phyloP scores from a whole-genome alignment of 2,797 vertebrate species.

The Pachyuromys duprasi region DNA sequence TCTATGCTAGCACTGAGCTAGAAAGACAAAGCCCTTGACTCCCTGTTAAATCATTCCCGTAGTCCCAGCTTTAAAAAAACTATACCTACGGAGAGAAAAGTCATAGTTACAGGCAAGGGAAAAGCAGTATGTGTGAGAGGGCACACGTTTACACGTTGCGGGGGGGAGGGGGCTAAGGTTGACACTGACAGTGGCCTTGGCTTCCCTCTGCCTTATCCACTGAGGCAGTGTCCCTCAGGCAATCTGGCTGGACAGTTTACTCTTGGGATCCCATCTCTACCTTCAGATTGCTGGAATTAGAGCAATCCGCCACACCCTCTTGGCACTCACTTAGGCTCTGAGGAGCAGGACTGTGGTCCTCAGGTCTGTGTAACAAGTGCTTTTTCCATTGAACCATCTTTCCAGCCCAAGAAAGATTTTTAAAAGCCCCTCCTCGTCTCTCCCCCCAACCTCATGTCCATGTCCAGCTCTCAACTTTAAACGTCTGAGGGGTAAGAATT shows the following conservation, averaged over 20 bases:
- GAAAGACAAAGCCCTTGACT: slow-evolving; percentile 20
- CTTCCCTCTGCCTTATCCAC: neutral
- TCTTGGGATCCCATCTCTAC: neutral
- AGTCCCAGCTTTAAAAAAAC: neutral
- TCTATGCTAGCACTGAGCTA: neutral
- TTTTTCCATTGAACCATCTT: neutral
- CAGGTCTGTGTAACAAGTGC: no score
- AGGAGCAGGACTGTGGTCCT: neutral
- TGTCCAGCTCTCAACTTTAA: neutral
- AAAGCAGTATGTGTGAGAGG: neutral
- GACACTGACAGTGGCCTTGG: neutral
- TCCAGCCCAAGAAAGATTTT: slow-evolving; percentile 8
- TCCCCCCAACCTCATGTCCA: neutral
- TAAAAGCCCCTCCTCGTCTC: neutral
- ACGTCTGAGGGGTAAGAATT: slow-evolving; percentile 15
- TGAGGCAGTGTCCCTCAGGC: neutral
- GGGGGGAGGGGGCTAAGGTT: neutral
- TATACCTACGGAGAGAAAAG: neutral
- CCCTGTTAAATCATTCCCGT: slow-evolving; percentile 41
- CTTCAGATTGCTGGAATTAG: neutral
- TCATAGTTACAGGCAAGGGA: neutral
- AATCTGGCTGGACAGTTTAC: no score
- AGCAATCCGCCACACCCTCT: neutral
- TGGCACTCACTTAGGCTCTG: neutral
- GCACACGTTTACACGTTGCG: no score